Evolutionary conservation across 2,888 invertebrate genomes (phyloP), one percentile per base, ranked within the genome.

Genomic region (Trachelus stipa): DNA sequence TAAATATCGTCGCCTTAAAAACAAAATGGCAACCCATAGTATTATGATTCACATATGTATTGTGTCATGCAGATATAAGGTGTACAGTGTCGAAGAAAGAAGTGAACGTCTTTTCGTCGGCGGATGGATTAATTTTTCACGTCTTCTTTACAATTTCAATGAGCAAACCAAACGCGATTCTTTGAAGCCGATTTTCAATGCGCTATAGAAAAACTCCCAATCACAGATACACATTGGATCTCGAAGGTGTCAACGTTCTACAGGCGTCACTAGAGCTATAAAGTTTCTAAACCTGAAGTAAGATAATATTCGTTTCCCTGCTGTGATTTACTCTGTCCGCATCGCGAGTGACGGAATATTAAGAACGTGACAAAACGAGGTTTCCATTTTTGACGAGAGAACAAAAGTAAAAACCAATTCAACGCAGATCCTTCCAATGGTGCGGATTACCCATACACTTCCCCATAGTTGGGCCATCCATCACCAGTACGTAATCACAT

Each of bases 401-500:
- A 56, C 9, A 56, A 56, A 9, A 56, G 56, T 6, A 23, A 23
- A 56, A 56, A 56, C 56, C 56, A 56, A 6, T 56, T 23, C 9
- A 9, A 23, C 56, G 23, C 56, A 56, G 9, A 23, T 56, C 56
- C 23, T 56, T 23, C 56, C 56, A 56, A 56, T 56, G 56, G 23
- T 71, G 34, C 76, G 35, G 82, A 83, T 86, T 85, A 86, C 86
- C 85, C 88, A 84, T 86, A 86, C 84, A 88, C 89, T 89, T 89
- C 89, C 89, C 89, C 89, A 88, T 88, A 85, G 86, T 85, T 86
- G 88, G 85, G 87, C 84, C 85, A 88, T 34, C 71, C 71, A 23
- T 34, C 71, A 34, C 71, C 31, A 31, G 56, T 56, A 56, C 56
- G 56, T 23, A 56, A 23, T 56, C 56, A 6, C 15, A 23, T 23